These are phyloP conservation scores for Echinops telfairi DNA, from an alignment of 2,113 vertebrate genomes.

Conservation along the genomic window DNA sequence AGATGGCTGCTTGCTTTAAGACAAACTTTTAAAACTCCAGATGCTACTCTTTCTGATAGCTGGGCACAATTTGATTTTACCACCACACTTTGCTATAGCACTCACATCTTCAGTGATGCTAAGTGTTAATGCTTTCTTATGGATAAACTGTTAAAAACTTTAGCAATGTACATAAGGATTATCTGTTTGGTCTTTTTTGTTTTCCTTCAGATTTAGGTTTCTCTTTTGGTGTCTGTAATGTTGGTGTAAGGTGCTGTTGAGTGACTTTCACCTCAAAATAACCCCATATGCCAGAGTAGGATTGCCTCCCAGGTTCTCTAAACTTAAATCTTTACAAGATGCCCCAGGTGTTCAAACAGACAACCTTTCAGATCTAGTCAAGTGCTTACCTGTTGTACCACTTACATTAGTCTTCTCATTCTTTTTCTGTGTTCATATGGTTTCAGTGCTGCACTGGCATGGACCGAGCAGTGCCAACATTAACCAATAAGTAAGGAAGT, in stretches of 20 bases:
- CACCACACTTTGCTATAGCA: no score
- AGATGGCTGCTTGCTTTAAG: no score
- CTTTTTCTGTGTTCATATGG: not conserved
- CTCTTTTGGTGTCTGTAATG: not conserved
- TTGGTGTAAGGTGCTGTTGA: not conserved
- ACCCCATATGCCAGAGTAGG: not conserved
- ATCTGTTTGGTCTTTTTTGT: not conserved
- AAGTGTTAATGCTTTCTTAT: not conserved
- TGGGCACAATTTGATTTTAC: no score
- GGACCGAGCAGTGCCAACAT: not conserved
- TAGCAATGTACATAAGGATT: not conserved
- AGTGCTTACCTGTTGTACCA: not conserved
- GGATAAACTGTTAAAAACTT: not conserved
- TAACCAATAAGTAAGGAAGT: no score
- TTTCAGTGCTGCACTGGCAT: not conserved
- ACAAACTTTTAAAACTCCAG: no score
- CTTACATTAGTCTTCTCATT: not conserved
- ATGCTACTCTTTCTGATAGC: no score
- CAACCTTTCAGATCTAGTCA: not conserved
- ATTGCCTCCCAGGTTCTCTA: not conserved
- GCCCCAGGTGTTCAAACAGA: not conserved
- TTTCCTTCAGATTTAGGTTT: slow-evolving; percentile 25
- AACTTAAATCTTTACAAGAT: no score
- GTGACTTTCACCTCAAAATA: not conserved
- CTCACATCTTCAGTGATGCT: not conserved